A percentile compares a stretch with the other conserved stretches of the same genome.
These are phyloP conservation scores for Pollicipes pollicipes DNA, from an alignment of 1,140 invertebrate species.

Conservation along the genomic window DNA sequence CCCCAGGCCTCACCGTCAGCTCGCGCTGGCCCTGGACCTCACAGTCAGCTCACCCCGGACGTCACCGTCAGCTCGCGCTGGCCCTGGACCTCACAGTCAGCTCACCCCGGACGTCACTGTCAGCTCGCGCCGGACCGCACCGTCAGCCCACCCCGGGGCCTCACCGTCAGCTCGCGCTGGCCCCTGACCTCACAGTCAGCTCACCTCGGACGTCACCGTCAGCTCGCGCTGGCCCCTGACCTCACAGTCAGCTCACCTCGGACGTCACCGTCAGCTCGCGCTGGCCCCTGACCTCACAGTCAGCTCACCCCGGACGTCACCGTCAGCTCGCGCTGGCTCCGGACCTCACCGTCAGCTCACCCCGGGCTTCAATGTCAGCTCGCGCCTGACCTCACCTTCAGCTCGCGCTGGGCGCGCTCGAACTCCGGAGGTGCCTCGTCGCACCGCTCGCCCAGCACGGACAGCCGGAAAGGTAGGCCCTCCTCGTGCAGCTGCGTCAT, in stretches of 20 bases:
- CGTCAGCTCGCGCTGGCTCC: too few species aligned
- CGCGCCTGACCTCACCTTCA: slow-evolving; percentile 25
- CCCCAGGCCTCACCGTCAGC: too few species aligned
- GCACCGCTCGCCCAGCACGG: slow-evolving; percentile 42
- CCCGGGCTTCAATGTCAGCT: background rate
- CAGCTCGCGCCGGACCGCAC: too few species aligned
- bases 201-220: slow-evolving; percentile 27
- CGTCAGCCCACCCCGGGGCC: background rate
- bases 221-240: slow-evolving; percentile 40
- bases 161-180: background rate
- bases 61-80: background rate
- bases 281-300: too few species aligned
- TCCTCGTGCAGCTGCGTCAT: slow-evolving; percentile 36
- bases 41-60: background rate
- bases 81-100: background rate
- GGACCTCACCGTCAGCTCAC: background rate
- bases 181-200: background rate
- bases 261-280: too few species aligned
- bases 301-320: too few species aligned
- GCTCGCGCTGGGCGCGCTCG: slow-evolving; percentile 37
- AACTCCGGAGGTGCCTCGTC: slow-evolving; percentile 37
- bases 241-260: too few species aligned
- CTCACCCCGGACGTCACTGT: too few species aligned
- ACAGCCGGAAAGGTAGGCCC: slow-evolving; percentile 37
- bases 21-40: too few species aligned